These are phyloP conservation scores for Crambe crambe DNA, from an alignment of 37 sponge, comb jelly and placozoan genomes.

Conservation along the genomic window DNA sequence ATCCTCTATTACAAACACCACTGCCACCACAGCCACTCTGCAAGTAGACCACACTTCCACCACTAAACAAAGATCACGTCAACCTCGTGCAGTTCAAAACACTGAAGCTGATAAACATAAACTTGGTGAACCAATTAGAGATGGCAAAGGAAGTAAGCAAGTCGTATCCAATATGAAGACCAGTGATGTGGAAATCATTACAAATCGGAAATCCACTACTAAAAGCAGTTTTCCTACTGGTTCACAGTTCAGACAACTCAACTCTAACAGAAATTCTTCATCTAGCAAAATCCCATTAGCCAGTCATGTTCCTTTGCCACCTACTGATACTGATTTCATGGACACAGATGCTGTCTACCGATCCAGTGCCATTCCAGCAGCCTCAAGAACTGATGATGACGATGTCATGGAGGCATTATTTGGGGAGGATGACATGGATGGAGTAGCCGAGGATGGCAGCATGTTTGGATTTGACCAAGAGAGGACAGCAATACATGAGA, in stretches of 20 bases:
- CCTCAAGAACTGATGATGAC: neutral
- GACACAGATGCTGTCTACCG: neutral
- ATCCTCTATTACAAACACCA: neutral
- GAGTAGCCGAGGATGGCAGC: conserved; percentile 24
- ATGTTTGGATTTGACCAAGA: conserved; percentile 13
- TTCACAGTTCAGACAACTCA: neutral
- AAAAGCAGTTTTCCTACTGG: conserved; percentile 2
- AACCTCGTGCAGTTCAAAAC: neutral
- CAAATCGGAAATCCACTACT: neutral
- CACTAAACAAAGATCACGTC: too few species aligned
- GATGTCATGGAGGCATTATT: conserved; percentile 57
- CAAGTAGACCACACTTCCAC: neutral
- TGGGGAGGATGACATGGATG: conserved; percentile 35
- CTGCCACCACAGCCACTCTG: neutral
- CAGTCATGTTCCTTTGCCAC: neutral
- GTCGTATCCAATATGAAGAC: neutral
- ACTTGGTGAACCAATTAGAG: neutral
- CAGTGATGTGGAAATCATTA: neutral
- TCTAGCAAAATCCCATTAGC: neutral
- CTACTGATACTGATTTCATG: neutral
- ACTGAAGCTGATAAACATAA: neutral
- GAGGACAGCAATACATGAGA: neutral
- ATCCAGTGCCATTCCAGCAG: neutral
- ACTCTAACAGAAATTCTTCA: neutral
- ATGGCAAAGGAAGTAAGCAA: neutral